Evolutionary conservation across 1,140 invertebrate species (phyloP), one percentile per base, ranked within the genome.

Genomic region (Brachionus rubens): DNA sequence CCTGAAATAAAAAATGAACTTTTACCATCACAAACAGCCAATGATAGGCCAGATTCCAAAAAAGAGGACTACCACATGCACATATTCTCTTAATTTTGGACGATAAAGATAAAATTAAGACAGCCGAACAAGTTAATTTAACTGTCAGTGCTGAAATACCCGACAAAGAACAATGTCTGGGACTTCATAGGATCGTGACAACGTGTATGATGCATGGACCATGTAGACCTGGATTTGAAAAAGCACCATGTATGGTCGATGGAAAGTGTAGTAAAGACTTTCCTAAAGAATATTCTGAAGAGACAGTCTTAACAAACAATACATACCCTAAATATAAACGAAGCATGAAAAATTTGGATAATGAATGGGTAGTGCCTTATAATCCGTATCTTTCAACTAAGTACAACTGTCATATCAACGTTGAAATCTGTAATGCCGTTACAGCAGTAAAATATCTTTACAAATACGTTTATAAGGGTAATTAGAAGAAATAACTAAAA

Each of bases 391-490:
- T 80, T 26, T 30, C 30, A 28, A 12, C 19, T 10, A 77, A 30
- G 24, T 72, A 77, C 30, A 54, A 78, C 16, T 48, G 70, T 40
- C 79, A 79, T 24, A 78, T 80, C 5, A 77, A 79, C 70, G 78
- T 79, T 19, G 72, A 79, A 77, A 26, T 62, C 12, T 79, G 78
- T 41, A 76, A 19, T 16, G 76, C 76, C 12, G 30, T 75, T 3
- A 78, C 78, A 40, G 48, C 52, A n/a, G 77, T 78, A 28, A 79
- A 79, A 52, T 86, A 81, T 47, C 81, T 79, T 80, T 85, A 36
- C 77, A 79, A 30, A 82, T 86, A 48, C 82, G 81, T 77, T 77
- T 81, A 80, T 78, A 80, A 78, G 79, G 85, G 82, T 80, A 36
- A n/a, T n/a, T n/a, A n/a, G n/a, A 79, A 72, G 24, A 30, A 76